Evolutionary conservation across 2,888 invertebrate species (phyloP).

Genomic region (Girardia tigrina): DNA sequence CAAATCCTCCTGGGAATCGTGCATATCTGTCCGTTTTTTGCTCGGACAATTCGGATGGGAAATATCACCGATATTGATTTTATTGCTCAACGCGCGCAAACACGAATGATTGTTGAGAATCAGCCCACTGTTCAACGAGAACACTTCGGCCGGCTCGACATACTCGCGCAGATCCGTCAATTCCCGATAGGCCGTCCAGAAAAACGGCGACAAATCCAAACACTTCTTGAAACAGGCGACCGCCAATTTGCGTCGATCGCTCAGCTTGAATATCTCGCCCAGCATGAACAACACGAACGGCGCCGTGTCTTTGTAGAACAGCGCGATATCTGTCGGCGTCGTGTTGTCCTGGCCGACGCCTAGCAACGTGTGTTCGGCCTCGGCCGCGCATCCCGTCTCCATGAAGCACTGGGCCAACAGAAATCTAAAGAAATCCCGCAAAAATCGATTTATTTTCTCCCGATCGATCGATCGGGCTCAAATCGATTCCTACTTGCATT

Average conservation of each 20-base stretch:
- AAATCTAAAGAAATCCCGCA: too few species aligned
- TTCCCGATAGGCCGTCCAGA: not conserved
- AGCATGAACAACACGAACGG: not conserved
- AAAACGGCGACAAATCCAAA: not conserved
- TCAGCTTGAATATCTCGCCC: not conserved
- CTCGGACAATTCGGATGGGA: constrained; percentile 11
- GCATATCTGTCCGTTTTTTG: constrained; percentile 10
- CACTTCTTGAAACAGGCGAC: not conserved
- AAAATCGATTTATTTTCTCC: not conserved
- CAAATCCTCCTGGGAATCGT: constrained; percentile 2
- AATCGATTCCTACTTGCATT: not conserved
- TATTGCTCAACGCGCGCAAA: constrained; percentile 19
- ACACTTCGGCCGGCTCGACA: constrained; percentile 7
- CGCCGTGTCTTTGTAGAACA: not conserved
- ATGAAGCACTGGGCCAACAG: not conserved
- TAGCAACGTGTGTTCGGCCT: not conserved
- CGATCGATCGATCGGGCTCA: not conserved
- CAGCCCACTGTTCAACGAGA: not conserved
- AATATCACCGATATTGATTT: not conserved
- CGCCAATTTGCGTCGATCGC: not conserved
- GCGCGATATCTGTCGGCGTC: not conserved
- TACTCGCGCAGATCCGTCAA: not conserved
- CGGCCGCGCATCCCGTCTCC: not conserved
- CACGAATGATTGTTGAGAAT: not conserved
- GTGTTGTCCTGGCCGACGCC: not conserved